phyloP scores from a whole-genome alignment of 1,140 invertebrate species.

The Xylocopa sonorina region DNA sequence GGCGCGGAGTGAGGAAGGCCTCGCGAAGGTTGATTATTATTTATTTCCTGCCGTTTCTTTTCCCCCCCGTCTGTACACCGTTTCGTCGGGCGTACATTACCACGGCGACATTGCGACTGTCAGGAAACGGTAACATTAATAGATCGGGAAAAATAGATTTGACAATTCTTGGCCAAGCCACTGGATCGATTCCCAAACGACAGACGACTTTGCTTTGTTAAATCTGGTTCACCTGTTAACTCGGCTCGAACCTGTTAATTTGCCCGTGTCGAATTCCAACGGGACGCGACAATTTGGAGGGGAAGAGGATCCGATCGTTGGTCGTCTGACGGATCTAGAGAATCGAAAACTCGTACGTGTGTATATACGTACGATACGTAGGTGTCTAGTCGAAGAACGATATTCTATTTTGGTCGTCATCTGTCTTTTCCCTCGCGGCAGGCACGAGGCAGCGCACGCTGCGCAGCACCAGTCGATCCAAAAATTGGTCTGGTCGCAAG shows the following conservation, averaged over 20 bases:
- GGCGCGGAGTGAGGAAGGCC: neutral
- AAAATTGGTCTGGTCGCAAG: conserved; percentile 37
- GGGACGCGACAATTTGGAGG: neutral
- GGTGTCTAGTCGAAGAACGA: conserved; percentile 58
- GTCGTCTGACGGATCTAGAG: conserved; percentile 28
- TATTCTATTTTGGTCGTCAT: conserved; percentile 62
- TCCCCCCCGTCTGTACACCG: neutral
- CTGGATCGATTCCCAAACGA: neutral
- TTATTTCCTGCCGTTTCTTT: neutral
- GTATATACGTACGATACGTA: conserved; percentile 48
- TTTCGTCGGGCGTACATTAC: too few species aligned
- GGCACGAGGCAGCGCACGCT: conserved; percentile 50
- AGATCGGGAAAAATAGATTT: neutral
- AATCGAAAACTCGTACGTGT: conserved; percentile 44
- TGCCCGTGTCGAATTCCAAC: neutral
- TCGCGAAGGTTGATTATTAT: neutral
- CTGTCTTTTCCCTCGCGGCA: conserved; percentile 57
- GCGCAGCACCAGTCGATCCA: conserved; percentile 37
- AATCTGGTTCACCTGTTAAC: neutral
- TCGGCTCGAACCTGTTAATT: conserved; percentile 2
- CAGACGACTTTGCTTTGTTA: neutral
- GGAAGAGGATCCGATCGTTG: neutral
- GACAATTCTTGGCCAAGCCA: neutral
- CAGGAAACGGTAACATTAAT: neutral
- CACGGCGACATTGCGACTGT: neutral